These are phyloP conservation scores for Sorex maritimensis DNA, from an alignment of 2,797 vertebrate species.

Conservation along the genomic window DNA sequence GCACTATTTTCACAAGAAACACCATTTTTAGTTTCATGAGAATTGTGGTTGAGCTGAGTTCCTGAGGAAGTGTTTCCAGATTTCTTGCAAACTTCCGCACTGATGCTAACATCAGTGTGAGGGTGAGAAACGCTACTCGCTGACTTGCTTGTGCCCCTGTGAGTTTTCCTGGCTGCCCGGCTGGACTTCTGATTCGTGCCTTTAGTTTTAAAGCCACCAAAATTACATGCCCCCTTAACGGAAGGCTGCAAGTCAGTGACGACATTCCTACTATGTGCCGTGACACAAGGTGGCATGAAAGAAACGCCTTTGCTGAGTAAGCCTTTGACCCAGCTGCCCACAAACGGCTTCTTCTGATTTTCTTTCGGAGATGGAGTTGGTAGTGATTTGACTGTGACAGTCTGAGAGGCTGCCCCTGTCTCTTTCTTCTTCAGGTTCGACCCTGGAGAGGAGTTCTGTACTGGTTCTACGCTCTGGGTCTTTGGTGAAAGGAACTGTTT, in stretches of 20 bases:
- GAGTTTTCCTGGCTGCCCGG: constrained; percentile 43
- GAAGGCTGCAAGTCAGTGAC: constrained; percentile 86
- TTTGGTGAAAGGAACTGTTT: constrained; percentile 71
- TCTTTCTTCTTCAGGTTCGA: constrained; percentile 77
- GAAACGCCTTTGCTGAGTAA: constrained; percentile 87
- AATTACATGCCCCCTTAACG: constrained; percentile 94
- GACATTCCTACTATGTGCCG: constrained; percentile 79
- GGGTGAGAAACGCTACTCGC: constrained; percentile 30
- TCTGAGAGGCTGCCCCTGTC: constrained; percentile 64
- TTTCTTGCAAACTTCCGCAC: constrained; percentile 43
- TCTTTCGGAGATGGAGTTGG: constrained; percentile 80
- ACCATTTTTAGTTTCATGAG: constrained; percentile 3
- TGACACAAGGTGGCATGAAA: constrained; percentile 89
- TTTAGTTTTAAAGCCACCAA: constrained; percentile 92
- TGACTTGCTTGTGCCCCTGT: not conserved
- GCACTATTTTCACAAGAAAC: constrained; percentile 7
- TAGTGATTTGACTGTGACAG: constrained; percentile 46
- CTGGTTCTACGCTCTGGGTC: constrained; percentile 60
- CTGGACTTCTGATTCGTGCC: constrained; percentile 57
- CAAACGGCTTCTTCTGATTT: constrained; percentile 85
- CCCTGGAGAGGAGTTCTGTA: constrained; percentile 45
- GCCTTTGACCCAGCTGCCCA: constrained; percentile 90
- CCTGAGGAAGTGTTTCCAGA: not conserved
- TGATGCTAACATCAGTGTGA: fast-evolving
- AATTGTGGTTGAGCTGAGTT: not conserved